These are phyloP conservation scores for Cephalopterus ornatus DNA, from an alignment of 2,113 vertebrate genomes.

Conservation along the genomic window DNA sequence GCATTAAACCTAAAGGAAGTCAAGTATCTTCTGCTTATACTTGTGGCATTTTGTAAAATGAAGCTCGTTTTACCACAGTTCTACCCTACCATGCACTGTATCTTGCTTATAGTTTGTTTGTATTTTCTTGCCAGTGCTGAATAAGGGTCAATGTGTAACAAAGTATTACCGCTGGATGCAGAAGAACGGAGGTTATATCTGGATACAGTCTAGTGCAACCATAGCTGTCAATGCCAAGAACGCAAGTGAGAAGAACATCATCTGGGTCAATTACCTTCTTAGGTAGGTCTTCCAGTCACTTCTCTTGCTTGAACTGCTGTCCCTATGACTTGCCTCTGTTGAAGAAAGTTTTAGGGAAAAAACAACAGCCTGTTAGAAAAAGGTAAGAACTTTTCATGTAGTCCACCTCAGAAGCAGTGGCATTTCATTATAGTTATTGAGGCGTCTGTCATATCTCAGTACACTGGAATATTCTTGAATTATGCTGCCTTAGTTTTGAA, in stretches of 20 bases:
- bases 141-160: constrained; percentile 97
- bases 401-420: not conserved
- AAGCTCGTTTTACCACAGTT: not conserved
- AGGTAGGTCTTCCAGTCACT: constrained; percentile 80
- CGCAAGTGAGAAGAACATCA: constrained; percentile 94
- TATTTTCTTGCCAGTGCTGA: constrained; percentile 83
- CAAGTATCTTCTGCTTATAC: not conserved
- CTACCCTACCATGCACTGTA: not conserved
- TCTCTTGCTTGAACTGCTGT: constrained; percentile 21
- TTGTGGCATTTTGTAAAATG: not conserved
- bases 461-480: not conserved
- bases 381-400: not conserved
- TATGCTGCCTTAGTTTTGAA: not conserved
- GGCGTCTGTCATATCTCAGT: not conserved
- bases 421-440: not conserved
- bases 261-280: constrained; percentile 99
- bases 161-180: constrained; percentile 99
- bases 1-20: not conserved
- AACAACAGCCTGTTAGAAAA: not conserved
- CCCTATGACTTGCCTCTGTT: not conserved
- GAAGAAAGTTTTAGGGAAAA: not conserved
- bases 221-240: constrained; percentile 97
- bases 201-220: constrained; percentile 98
- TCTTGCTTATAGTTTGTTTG: constrained; percentile 33
- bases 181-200: constrained; percentile 96